A percentile compares a stretch with the other conserved stretches of the same genome.
These are phyloP conservation scores for Danio rerio DNA, from an alignment of 2,113 vertebrate genomes.

Conservation along the genomic window GRCz12tu NC_133197.1:15989501-15990000, in stretches of 20 bases:
- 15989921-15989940: no score
- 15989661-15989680: not conserved
- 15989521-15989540: conserved; percentile 96
- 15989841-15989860: not conserved
- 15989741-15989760: conserved; percentile 3
- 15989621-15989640: conserved; percentile 91
- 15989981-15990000: no score
- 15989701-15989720: not conserved
- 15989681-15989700: not conserved
- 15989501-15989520: conserved; percentile 58
- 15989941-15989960: no score
- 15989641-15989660: conserved; percentile 79
- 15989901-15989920: no score
- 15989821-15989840: not conserved
- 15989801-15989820: not conserved
- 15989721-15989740: not conserved
- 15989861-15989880: not conserved
- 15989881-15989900: no score
- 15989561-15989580: conserved; percentile 89
- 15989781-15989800: not conserved
- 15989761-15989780: not conserved
- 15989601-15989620: conserved; percentile 89
- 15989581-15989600: conserved; percentile 94
- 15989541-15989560: conserved; percentile 86
- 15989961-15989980: no score